Evolutionary conservation across 2,113 vertebrate genomes (phyloP).

Genomic region (Atractosteus spatula): DNA sequence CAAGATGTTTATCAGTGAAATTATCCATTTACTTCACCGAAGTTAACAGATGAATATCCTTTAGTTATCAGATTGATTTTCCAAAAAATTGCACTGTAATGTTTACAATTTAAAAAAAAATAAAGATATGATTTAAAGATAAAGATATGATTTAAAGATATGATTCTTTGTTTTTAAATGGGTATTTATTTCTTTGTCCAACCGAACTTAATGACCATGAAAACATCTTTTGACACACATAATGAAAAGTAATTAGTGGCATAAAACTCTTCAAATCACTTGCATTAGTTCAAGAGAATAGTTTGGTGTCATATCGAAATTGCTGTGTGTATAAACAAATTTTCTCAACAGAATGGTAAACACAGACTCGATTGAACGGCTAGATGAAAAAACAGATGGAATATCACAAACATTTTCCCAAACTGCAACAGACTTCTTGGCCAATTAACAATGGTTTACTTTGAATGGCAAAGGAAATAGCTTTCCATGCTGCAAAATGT

Average conservation of each 20-base stretch:
- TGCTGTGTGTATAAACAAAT: conserved; percentile 69
- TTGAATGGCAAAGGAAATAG: conserved; percentile 81
- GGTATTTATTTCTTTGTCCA: conserved; percentile 63
- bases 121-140: too few species aligned
- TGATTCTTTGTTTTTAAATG: conserved; percentile 56
- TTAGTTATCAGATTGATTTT: conserved; percentile 45
- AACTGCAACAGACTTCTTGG: conserved; percentile 76
- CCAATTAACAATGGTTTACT: conserved; percentile 80
- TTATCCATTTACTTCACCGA: conserved; percentile 43
- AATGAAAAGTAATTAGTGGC: conserved; percentile 69
- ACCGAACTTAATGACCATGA: conserved; percentile 52
- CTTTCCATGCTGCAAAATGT: conserved; percentile 83
- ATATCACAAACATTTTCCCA: conserved; percentile 75
- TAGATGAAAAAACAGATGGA: conserved; percentile 69
- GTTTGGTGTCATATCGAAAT: conserved; percentile 70
- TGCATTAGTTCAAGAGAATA: conserved; percentile 66
- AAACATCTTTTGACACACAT: conserved; percentile 65
- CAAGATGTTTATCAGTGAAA: conserved; percentile 65
- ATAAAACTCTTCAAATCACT: conserved; percentile 57
- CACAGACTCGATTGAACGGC: conserved; percentile 65
- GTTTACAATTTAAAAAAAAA: conserved; percentile 30
- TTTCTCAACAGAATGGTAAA: conserved; percentile 71
- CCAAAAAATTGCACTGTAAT: conserved; percentile 28
- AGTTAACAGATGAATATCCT: conserved; percentile 42
- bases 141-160: conserved; percentile 43